Evolutionary conservation across 2,797 vertebrate genomes (phyloP).

Genomic region (Amblyopsis hoosieri): DNA sequence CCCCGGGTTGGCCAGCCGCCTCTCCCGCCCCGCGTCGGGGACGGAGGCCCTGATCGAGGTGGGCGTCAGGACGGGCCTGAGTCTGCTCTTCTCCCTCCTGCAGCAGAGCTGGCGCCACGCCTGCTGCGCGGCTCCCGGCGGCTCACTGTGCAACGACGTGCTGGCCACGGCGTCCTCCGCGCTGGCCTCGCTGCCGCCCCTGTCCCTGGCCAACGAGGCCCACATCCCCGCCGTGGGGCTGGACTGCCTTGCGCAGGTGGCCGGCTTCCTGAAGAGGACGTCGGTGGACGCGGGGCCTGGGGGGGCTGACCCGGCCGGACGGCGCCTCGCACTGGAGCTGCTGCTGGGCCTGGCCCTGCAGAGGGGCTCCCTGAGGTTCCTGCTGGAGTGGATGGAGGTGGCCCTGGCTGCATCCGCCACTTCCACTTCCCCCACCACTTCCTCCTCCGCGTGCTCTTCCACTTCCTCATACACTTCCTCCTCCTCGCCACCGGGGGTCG

Average conservation of each 20-base stretch:
- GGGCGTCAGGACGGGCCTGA: conserved; percentile 95
- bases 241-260: conserved; percentile 97
- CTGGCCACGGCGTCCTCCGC: conserved; percentile 80
- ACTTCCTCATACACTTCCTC: conserved; percentile 80
- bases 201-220: conserved; percentile 97
- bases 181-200: conserved; percentile 92
- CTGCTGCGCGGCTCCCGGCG: conserved; percentile 57
- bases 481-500: conserved; percentile 56
- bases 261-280: conserved; percentile 93
- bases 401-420: conserved; percentile 92
- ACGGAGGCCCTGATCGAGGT: conserved; percentile 98
- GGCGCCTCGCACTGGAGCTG: conserved; percentile 91
- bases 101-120: conserved; percentile 96
- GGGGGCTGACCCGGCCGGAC: conserved; percentile 77
- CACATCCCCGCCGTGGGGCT: conserved; percentile 98
- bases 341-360: conserved; percentile 94
- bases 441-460: conserved; percentile 83
- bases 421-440: conserved; percentile 97
- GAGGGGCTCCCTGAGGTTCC: conserved; percentile 91
- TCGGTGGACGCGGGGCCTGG: conserved; percentile 97
- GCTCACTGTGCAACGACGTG: conserved; percentile 85
- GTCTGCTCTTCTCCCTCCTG: conserved; percentile 93
- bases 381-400: conserved; percentile 99
- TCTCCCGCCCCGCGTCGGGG: conserved; percentile 74
- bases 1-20: conserved; percentile 52